Percentiles rank a stretch among this genome's conserved stretches.
phyloP scores from a whole-genome alignment of 2,888 invertebrate genomes.

The Galerucella pusilla region DNA sequence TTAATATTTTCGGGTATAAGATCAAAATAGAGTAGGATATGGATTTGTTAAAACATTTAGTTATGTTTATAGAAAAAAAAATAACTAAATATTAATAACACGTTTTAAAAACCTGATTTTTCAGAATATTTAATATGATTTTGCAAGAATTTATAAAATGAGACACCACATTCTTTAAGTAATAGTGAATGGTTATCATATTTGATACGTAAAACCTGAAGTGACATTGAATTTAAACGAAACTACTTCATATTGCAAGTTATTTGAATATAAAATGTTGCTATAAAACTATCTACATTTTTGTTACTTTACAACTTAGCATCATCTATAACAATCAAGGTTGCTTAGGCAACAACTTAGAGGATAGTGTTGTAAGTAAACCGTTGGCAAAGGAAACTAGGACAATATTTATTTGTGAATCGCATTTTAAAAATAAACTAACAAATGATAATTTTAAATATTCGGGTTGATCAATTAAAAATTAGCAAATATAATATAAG shows the following conservation, averaged over 20 bases:
- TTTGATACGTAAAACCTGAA: too few species aligned
- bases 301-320: slow-evolving; percentile 4
- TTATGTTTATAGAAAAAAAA: too few species aligned
- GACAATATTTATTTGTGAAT: slow-evolving; percentile 23
- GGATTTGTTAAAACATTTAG: too few species aligned
- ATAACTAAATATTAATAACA: too few species aligned
- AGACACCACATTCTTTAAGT: too few species aligned
- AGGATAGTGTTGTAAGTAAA: slow-evolving; percentile 25
- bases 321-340: slow-evolving; percentile 17
- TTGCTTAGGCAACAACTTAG: slow-evolving; percentile 15
- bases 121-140: too few species aligned
- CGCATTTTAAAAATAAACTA: slow-evolving; percentile 15
- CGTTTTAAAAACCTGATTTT: too few species aligned
- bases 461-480: neutral
- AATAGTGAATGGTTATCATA: too few species aligned
- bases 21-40: neutral
- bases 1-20: neutral
- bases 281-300: neutral
- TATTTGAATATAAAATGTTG: neutral
- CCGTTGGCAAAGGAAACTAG: slow-evolving; percentile 26
- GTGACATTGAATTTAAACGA: slow-evolving; percentile 5
- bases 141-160: too few species aligned
- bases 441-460: slow-evolving; percentile 4
- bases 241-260: slow-evolving; percentile 1
- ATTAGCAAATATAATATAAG: too few species aligned